Evolutionary conservation across 2,888 invertebrate species (phyloP), one percentile per base, ranked within the genome.

Genomic region (Pogonocherus hispidulus): DNA sequence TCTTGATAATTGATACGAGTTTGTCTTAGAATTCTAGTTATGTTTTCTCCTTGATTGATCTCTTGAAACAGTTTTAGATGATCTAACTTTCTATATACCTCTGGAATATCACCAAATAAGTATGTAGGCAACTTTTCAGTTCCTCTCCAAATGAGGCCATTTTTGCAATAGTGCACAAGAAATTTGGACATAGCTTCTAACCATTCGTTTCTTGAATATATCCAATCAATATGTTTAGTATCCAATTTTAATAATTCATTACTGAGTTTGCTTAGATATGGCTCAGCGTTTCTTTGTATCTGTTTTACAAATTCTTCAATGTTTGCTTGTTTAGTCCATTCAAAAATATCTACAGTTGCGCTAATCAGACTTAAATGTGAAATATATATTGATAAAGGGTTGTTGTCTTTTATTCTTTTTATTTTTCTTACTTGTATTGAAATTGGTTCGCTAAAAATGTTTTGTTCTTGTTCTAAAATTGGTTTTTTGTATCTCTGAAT

Each of bases 41-140:
- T 71, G 52, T 68, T 70, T 56, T 77, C 70, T n/a, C 70, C 74
- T 54, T 75, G 72, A 54, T 70, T 71, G 23, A 76, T 76, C 63
- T 76, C 72, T 19, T 70, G 62, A 19, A 71, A 70, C 8, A 77
- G 60, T 3, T 70, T 66, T 8, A 46, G 52, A 8, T 74, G 71
- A 20, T 75, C 67, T 32, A 67, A 69, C 9, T 65, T 69, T 55
- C 67, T 69, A 35, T 64, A 63, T 11, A 63, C 54, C 20, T 49
- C 57, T n/a, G 72, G 60, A 16, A 69, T 56, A 59, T 75, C 76
- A 5, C 76, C 74, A 6, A 76, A 23, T 14, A 69, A 55, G 11
- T 73, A 64, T 6, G 66, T 44, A 5, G 72, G 71, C 8, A 74
- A 52, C 8, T 67, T 66, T 18, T 74, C 68, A 2, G 37, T 62